Evolutionary conservation across 2,113 vertebrate genomes (phyloP).

Genomic region (Corythaeola cristata): DNA sequence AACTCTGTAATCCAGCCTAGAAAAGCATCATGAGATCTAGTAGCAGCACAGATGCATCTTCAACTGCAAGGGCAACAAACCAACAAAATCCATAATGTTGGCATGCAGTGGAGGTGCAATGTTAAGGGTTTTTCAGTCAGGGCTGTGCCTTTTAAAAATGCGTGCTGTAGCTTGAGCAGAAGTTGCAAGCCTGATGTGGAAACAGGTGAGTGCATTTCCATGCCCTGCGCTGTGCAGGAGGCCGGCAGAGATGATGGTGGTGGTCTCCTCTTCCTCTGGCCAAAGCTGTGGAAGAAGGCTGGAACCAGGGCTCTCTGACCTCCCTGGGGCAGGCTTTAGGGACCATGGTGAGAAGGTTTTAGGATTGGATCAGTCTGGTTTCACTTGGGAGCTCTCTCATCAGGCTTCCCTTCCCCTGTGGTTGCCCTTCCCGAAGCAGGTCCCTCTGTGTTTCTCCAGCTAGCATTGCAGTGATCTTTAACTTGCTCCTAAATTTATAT

Average conservation of each 20-base stretch:
- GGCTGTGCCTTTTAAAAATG: background rate
- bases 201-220: fast-evolving
- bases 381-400: background rate
- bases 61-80: background rate
- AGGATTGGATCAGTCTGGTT: background rate
- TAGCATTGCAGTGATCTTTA: background rate
- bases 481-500: background rate
- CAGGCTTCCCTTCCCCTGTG: background rate
- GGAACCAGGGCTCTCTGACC: background rate
- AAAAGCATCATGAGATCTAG: background rate
- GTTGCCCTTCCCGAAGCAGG: background rate
- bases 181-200: background rate
- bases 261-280: background rate
- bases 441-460: background rate
- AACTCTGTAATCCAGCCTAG: background rate
- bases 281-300: background rate
- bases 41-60: background rate
- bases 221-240: background rate
- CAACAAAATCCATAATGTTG: no score
- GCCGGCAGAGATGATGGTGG: background rate
- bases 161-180: background rate
- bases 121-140: background rate
- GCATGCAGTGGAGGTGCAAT: fast-evolving
- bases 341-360: background rate
- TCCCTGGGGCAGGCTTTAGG: background rate